Evolutionary conservation across 2,888 invertebrate species (phyloP).

Genomic region (Andrena trimmerana): DNA sequence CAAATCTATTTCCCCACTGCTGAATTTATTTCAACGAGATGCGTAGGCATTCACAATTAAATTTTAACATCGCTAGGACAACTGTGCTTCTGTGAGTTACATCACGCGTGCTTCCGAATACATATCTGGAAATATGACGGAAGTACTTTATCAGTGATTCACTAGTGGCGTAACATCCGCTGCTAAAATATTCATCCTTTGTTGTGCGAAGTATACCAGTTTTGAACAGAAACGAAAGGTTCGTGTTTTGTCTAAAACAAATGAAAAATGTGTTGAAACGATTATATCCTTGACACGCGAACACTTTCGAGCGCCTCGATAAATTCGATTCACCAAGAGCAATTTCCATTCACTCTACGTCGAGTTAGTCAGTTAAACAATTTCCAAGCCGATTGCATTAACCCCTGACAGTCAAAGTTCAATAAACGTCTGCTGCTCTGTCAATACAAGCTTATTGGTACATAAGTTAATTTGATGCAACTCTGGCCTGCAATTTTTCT

Average conservation of each 20-base stretch:
- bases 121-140: conserved; percentile 52
- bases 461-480: neutral
- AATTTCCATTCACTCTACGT: conserved; percentile 5
- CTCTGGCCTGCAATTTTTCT: no score
- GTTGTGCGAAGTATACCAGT: conserved; percentile 25
- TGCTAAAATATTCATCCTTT: conserved; percentile 51
- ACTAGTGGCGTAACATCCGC: conserved; percentile 64
- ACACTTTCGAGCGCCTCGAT: neutral
- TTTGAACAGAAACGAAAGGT: conserved; percentile 1
- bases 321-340: conserved; percentile 19
- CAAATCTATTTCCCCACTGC: neutral
- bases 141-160: conserved; percentile 64
- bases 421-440: neutral
- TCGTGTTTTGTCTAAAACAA: neutral
- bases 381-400: conserved; percentile 31
- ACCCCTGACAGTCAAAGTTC: conserved; percentile 19
- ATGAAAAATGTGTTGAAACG: neutral
- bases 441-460: neutral
- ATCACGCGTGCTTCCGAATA: conserved; percentile 50
- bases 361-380: conserved; percentile 21
- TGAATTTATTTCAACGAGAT: neutral
- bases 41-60: neutral
- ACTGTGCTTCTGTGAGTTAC: conserved; percentile 21
- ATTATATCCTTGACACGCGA: conserved; percentile 15
- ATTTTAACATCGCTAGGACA: conserved; percentile 8